Evolutionary conservation across 2,113 vertebrate species (phyloP).

Genomic region (Amblyornis subalaris): DNA sequence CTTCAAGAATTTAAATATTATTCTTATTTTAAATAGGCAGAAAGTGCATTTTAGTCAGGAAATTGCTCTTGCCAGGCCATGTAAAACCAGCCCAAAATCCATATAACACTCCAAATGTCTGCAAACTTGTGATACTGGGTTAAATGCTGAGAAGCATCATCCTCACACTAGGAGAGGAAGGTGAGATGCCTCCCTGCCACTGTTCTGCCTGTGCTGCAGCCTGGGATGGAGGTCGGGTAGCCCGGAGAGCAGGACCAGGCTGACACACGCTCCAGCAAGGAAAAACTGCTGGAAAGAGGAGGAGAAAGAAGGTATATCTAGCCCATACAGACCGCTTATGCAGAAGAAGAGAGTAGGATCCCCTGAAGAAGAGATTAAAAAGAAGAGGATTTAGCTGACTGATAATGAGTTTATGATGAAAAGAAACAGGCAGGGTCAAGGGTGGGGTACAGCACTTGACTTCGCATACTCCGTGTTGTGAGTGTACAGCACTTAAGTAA

Average conservation of each 20-base stretch:
- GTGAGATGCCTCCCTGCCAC: neutral
- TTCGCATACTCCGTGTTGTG: neutral
- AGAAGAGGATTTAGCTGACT: neutral
- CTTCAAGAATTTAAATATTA: neutral
- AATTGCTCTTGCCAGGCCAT: neutral
- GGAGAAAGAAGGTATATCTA: neutral
- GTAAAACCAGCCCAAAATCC: neutral
- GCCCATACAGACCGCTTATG: neutral
- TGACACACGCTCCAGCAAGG: fast-evolving
- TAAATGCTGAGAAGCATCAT: neutral
- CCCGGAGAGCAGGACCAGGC: neutral
- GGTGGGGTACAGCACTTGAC: neutral
- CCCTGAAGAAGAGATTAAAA: neutral
- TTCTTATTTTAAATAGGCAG: neutral
- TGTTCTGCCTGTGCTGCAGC: neutral
- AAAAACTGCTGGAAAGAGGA: neutral
- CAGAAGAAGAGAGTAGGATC: neutral
- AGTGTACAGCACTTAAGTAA: neutral
- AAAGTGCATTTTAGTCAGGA: neutral
- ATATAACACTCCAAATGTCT: neutral
- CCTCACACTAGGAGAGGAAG: fast-evolving
- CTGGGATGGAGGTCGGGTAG: neutral
- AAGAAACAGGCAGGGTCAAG: neutral
- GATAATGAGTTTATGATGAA: neutral
- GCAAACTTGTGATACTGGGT: neutral